Evolutionary conservation across 1,140 invertebrate genomes (phyloP), one percentile per base, ranked within the genome.

Genomic region (Glossosoma conforme): DNA sequence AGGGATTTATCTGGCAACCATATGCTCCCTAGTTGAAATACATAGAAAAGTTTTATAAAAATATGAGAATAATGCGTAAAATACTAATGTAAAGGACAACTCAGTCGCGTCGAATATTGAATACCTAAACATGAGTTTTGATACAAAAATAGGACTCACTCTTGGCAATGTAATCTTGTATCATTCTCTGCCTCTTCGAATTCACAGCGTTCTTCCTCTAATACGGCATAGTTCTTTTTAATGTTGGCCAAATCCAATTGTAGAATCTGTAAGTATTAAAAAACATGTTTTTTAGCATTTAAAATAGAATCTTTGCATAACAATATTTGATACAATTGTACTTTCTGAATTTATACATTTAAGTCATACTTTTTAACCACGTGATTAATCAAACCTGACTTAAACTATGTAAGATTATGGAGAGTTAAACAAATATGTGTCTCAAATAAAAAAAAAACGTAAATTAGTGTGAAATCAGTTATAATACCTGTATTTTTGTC

Each of bases 181-280:
- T 84, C 81, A 66, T 84, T 84, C 66, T 83, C 82, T 25, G 80
- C 80, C 63, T 84, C 82, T 63, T 84, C 81, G 28, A 83, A 67
- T 66, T 83, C 81, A 61, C 80, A 80, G 61, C 77, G 78, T 56
- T 83, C 79, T 54, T 84, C 81, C 60, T 82, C 80, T 54, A 83
- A 61, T 54, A 69, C 64, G 18, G 72, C 68, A 66, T 81, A 82
- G 56, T 83, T 79, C 8, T 76, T 71, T 55, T 75, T 65, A 42
- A 82, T 69, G 52, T 71, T 66, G 47, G 69, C 63, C 14, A 81
- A 68, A 35, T 80, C 70, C 37, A 72, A 67, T 60, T 73, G 70
- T 24, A 82, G 62, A 37, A 78, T 73, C 67, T 78, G 69, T 2
- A 76, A 66, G n/a, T n/a, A n/a, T n/a, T n/a, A 44, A 67, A 52